Evolutionary conservation across 2,797 vertebrate genomes (phyloP), one percentile per base, ranked within the genome.

Genomic region (Acrossocheilus fasciatus): DNA sequence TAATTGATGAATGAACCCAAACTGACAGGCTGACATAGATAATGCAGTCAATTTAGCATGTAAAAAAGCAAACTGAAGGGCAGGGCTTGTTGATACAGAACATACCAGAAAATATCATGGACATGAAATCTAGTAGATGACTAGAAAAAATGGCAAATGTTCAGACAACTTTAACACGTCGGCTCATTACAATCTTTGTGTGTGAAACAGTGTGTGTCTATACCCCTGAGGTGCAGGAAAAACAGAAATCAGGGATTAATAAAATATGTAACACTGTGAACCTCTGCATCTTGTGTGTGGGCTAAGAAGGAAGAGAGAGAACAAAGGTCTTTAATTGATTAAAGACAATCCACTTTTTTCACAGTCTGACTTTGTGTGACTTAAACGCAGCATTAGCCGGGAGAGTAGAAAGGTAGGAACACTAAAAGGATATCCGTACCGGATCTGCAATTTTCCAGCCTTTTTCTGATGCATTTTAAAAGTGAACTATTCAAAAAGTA

Each of bases 181-280:
- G 73, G 82, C 64, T 88, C 85, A 81, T 82, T 69, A 76, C 82
- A 83, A 77, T 75, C 39, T 62, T 39, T 73, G 45, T 74, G 45
- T 50, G 59, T 74, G 17, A 80, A 72, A 86, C 36, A n/a, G 62
- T 72, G 41, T 45, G 41, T 69, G 59, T 69, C 57, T 62, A 82
- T 74, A 84, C 80, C 85, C 87, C 83, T 75, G 82, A 84, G 85
- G 45, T 75, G 82, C 84, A 85, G 80, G 74, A 78, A 84, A 84
- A 78, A 73, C 26, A 87, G 79, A 89, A 90, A 91, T 92, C 92
- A 93, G 91, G 91, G 89, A 75, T 74, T 69, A 83, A 64, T 76
- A 59, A 70, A 89, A 84, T 36, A 85, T 54, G n/a, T 81, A 87
- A 88, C 89, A 93, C 91, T 93, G 91, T 92, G 91, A 89, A 90